phyloP scores from a whole-genome alignment of 2,113 vertebrate species.

The Percopsis transmontana region DNA sequence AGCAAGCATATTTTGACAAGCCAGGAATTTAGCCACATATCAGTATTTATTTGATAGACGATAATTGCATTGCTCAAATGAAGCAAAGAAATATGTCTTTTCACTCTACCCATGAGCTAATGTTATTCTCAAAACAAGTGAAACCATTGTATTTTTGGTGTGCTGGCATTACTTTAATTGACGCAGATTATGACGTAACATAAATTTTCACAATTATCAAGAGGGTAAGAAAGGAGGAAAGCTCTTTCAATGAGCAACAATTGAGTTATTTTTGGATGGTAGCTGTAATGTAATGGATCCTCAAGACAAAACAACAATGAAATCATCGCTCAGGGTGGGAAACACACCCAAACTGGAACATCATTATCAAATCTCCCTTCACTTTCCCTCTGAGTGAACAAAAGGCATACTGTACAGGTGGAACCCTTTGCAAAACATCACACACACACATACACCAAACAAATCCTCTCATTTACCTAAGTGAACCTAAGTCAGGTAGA shows the following conservation, averaged over 20 bases:
- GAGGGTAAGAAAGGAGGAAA: background rate
- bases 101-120: constrained; percentile 3
- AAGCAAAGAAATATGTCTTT: background rate
- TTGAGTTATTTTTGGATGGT: constrained; percentile 18
- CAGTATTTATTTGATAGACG: background rate
- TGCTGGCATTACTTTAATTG: constrained; percentile 50
- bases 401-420: background rate
- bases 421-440: background rate
- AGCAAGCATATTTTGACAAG: background rate
- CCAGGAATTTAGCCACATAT: background rate
- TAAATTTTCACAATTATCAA: background rate
- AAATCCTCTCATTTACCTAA: background rate
- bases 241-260: constrained; percentile 13
- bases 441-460: background rate
- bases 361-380: background rate
- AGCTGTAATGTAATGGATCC: background rate
- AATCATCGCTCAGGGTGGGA: constrained; percentile 3
- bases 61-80: background rate
- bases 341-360: constrained; percentile 13
- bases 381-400: background rate
- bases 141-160: constrained; percentile 32
- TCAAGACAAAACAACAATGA: constrained; percentile 7
- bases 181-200: constrained; percentile 12
- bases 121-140: constrained; percentile 8
- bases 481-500: background rate